Evolutionary conservation across 2,888 invertebrate species (phyloP).

Genomic region (Erpobdella octoculata): DNA sequence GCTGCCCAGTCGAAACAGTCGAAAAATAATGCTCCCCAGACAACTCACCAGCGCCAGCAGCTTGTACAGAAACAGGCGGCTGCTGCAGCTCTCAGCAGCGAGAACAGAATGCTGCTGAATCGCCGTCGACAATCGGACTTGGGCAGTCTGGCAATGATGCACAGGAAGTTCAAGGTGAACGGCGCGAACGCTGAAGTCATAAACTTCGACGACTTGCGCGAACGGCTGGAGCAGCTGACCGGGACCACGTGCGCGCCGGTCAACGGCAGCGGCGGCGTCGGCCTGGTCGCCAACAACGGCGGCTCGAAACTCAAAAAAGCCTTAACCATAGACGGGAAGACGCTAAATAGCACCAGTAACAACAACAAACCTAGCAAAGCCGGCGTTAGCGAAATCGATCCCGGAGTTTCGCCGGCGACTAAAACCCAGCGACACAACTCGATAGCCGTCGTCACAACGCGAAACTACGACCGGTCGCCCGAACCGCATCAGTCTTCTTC

Average conservation of each 20-base stretch:
- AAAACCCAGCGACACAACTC: constrained; percentile 4
- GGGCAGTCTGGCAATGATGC: constrained; percentile 9
- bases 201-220: neutral
- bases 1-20: neutral
- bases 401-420: neutral
- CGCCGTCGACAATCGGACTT: constrained; percentile 6
- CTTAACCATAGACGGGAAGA: neutral
- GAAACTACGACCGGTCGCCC: neutral
- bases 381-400: neutral
- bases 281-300: neutral
- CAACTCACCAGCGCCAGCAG: neutral
- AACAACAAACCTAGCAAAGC: neutral
- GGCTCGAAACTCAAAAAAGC: constrained; percentile 4
- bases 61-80: neutral
- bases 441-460: neutral
- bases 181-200: neutral
- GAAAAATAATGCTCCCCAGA: no score
- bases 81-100: neutral
- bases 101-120: neutral
- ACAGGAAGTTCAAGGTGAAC: neutral
- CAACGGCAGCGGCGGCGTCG: neutral
- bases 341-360: neutral
- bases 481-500: neutral
- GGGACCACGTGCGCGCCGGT: neutral
- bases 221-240: constrained; percentile 8